Conservation (phyloP, 1,140 invertebrate genomes). For the Leptinotarsa lineolata region DNA sequence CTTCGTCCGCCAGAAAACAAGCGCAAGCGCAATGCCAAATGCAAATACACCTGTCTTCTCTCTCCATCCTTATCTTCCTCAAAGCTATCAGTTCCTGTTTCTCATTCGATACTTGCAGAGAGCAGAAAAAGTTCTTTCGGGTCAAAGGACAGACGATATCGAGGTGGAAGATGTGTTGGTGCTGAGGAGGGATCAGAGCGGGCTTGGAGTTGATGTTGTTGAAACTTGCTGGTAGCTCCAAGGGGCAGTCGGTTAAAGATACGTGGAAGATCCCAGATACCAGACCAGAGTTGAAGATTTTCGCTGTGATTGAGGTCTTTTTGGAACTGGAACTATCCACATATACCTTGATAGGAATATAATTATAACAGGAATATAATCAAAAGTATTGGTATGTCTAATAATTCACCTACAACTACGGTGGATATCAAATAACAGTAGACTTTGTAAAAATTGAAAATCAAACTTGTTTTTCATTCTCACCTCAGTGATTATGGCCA, state of each 20-base stretch:
- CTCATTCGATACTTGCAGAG: constrained; percentile 55
- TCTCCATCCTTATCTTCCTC: constrained; percentile 54
- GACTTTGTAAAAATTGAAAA: too few relatives aligned
- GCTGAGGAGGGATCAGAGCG: constrained; percentile 55
- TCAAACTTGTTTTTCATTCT: neutral
- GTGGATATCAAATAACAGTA: too few relatives aligned
- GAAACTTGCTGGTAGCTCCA: constrained; percentile 55
- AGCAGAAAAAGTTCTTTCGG: constrained; percentile 55
- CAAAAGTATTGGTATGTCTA: too few relatives aligned
- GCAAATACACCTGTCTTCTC: constrained; percentile 57
- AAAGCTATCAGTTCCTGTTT: constrained; percentile 55
- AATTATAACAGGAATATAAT: too few relatives aligned
- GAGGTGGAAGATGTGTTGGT: constrained; percentile 55
- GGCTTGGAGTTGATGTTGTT: constrained; percentile 51
- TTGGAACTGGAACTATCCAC: constrained; percentile 53
- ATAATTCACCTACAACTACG: too few relatives aligned
- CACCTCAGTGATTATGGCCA: constrained; percentile 55
- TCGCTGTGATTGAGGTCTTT: constrained; percentile 54
- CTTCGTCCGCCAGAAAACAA: constrained; percentile 50
- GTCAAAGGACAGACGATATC: constrained; percentile 52
- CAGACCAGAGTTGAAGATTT: constrained; percentile 57
- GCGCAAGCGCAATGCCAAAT: constrained; percentile 58
- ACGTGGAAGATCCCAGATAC: constrained; percentile 52
- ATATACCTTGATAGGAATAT: constrained; percentile 43
- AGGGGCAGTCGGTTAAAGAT: constrained; percentile 56